Base-by-base conservation (phyloP, 1,140 invertebrate species). In the Condylostylus longicornis region DNA sequence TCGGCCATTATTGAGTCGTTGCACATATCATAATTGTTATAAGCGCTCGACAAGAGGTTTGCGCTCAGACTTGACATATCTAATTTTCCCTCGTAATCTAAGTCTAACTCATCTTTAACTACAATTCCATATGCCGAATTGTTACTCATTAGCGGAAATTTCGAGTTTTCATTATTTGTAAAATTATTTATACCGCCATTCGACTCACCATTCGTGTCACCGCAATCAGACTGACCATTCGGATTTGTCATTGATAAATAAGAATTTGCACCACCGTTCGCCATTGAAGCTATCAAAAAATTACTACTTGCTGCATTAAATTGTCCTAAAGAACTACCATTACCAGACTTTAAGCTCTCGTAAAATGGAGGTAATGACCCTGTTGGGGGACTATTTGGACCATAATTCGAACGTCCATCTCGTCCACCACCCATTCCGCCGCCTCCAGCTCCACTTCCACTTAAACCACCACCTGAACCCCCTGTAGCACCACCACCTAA, bases 311-410 rank as follows among this genome's bases (percentile, higher is more conserved):
- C 62, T n/a, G 66, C 62, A 48, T 68, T 68, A 41, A 68, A 72
- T 20, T 62, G 62, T 40, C 58, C 61, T 18, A 53, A 53, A 3
- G 54, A 60, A 35, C 73, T 77, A 7, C 76, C 77, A 23, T 77
- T 79, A 9, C 78, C 77, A 33, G 74, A 72, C 58, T 85, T 87
- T 0, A 87, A 65, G 12, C 78, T 83, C 61, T 85, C 82, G 49
- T 84, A 84, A 49, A 87, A 85, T 1, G 82, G 82, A 6, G 82
- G 82, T 31, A 87, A 54, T 25, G 79, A 82, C 0, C 79, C 81
- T 1, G 80, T 82, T 3, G 81, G 81, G 32, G 81, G 81, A 43
- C 79, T 82, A 43, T 80, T 83, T 3, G 80, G 80, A 4, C 81
- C 82, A 51, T 84, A 84, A 51, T 83, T 82, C 30, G 77, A 77